Conservation (phyloP, 2,888 invertebrate genomes). For the Leucoma salicis region DNA sequence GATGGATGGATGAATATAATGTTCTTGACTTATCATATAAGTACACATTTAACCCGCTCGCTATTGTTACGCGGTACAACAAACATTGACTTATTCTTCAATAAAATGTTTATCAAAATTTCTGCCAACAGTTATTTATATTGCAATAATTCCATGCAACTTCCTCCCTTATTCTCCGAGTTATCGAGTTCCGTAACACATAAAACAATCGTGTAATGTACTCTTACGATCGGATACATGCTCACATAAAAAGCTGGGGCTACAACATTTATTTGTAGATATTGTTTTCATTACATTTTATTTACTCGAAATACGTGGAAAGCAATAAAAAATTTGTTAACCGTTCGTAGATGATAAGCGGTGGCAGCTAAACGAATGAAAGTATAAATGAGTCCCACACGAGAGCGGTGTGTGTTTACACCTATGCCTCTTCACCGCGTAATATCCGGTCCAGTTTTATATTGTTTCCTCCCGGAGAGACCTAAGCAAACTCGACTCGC, state of each 20-base stretch:
- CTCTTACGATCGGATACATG: conserved; percentile 22
- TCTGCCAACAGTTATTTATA: conserved; percentile 18
- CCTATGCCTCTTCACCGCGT: conserved; percentile 68
- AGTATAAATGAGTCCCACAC: conserved; percentile 56
- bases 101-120: conserved; percentile 22
- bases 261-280: conserved; percentile 35
- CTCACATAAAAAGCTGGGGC: conserved; percentile 30
- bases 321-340: conserved; percentile 34
- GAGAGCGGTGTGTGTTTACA: conserved; percentile 58
- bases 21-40: no score
- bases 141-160: conserved; percentile 23
- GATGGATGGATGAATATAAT: no score
- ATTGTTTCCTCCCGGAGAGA: conserved; percentile 64
- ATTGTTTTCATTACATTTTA: conserved; percentile 41
- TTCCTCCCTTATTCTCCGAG: conserved; percentile 26
- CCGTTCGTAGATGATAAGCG: conserved; percentile 35
- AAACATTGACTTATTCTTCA: background rate
- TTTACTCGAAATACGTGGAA: conserved; percentile 35
- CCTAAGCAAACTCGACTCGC: conserved; percentile 69
- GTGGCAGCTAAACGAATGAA: conserved; percentile 58
- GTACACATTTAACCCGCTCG: conserved; percentile 1
- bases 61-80: conserved; percentile 1
- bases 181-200: conserved; percentile 36
- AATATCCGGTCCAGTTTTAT: conserved; percentile 77
- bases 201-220: conserved; percentile 30